These are phyloP conservation scores for Crotalus horridus DNA, from an alignment of 2,113 vertebrate genomes.

Conservation along the genomic window DNA sequence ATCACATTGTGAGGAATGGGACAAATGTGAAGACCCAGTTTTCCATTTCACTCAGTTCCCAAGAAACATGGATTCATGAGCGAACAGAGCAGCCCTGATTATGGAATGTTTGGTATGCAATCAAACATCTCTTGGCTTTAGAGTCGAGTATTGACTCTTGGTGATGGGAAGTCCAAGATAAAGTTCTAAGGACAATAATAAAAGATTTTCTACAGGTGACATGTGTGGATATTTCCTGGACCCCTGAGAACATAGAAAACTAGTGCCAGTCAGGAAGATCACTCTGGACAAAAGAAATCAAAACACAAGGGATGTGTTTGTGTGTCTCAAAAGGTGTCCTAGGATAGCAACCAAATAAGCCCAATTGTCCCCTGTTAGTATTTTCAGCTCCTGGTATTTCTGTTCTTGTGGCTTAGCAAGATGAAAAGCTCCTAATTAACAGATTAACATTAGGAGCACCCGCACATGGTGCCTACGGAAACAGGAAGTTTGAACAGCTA, in stretches of 20 bases:
- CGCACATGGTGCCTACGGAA: rapidly evolving
- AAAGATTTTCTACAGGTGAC: background rate
- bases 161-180: background rate
- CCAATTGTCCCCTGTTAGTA: too few relatives aligned
- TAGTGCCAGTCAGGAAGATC: background rate
- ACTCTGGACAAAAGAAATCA: background rate
- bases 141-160: background rate
- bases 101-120: background rate
- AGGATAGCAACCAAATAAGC: background rate
- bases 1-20: background rate
- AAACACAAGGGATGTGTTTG: background rate
- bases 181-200: too few relatives aligned
- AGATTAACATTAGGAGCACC: rapidly evolving
- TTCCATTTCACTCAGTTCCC: background rate
- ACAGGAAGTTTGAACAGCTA: background rate
- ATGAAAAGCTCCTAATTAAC: background rate
- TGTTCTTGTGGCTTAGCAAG: background rate
- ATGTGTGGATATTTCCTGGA: background rate
- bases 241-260: background rate
- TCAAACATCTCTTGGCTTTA: background rate
- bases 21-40: background rate
- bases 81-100: too few relatives aligned
- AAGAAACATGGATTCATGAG: background rate
- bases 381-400: background rate
- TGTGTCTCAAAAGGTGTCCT: rapidly evolving